phyloP scores from a whole-genome alignment of 2,113 vertebrate genomes.

The Vulpes vulpes region DNA sequence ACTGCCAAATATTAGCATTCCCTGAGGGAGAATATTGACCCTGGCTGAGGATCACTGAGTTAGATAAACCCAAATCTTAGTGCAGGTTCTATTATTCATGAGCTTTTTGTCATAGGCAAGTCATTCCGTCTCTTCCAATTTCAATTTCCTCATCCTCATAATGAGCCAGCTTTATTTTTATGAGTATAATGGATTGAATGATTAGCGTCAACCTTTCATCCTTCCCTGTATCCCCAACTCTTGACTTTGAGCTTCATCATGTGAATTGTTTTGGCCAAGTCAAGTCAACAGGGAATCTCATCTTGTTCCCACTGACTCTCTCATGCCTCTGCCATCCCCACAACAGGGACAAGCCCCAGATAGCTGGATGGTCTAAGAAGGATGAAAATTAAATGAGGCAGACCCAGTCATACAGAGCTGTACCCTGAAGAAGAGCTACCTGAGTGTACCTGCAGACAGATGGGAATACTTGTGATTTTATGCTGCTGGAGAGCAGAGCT shows the following conservation, averaged over 20 bases:
- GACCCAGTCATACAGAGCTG: too few relatives aligned
- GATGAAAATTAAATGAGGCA: background rate
- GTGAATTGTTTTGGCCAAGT: background rate
- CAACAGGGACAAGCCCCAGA: background rate
- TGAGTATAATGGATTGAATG: background rate
- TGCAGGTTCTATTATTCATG: background rate
- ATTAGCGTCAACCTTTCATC: background rate
- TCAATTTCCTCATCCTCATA: background rate
- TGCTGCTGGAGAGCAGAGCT: background rate
- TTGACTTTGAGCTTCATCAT: background rate
- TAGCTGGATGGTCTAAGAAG: background rate
- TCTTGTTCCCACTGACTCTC: background rate
- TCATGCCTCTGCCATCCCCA: background rate
- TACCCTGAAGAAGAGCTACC: background rate
- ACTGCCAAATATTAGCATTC: background rate
- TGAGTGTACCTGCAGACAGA: rapidly evolving
- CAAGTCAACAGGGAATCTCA: background rate
- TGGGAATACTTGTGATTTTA: too few relatives aligned
- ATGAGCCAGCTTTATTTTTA: background rate
- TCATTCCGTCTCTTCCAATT: background rate
- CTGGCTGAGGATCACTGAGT: background rate
- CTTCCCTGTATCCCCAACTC: background rate
- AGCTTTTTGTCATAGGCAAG: background rate
- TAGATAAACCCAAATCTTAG: background rate
- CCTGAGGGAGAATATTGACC: background rate